Evolutionary conservation across 2,797 vertebrate genomes (phyloP).

Genomic region (Parauchenoglanis punctatus): DNA sequence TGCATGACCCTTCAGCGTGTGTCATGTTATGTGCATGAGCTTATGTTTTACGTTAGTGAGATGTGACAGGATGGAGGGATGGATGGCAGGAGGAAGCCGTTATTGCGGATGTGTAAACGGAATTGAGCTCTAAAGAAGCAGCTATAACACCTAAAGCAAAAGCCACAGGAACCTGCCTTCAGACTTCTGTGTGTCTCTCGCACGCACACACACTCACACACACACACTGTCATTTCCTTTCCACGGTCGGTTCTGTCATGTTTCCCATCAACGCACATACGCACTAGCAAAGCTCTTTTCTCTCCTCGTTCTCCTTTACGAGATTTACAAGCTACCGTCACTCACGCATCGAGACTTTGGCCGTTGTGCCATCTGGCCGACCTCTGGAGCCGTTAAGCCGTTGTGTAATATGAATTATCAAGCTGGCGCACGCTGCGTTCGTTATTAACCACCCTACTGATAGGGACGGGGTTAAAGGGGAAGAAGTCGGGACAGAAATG

Average conservation of each 20-base stretch:
- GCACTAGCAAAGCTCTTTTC: neutral
- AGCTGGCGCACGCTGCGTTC: neutral
- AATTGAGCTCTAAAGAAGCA: slow-evolving; percentile 15
- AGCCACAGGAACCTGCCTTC: slow-evolving; percentile 15
- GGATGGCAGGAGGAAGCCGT: neutral
- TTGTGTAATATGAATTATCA: slow-evolving; percentile 37
- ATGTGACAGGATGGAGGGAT: neutral
- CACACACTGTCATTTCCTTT: slow-evolving; percentile 31
- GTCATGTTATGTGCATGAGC: neutral
- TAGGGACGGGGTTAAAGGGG: neutral
- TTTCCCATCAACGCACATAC: neutral
- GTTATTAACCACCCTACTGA: neutral
- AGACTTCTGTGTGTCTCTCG: neutral
- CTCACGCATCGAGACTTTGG: neutral
- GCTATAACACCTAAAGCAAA: neutral
- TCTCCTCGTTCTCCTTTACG: neutral
- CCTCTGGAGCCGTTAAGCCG: slow-evolving; percentile 29
- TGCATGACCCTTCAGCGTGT: neutral
- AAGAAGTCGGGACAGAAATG: neutral
- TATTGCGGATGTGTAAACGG: slow-evolving; percentile 26
- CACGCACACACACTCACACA: neutral
- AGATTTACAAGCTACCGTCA: slow-evolving; percentile 1
- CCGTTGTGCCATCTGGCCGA: slow-evolving; percentile 26
- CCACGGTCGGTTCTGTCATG: neutral
- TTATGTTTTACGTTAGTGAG: neutral